phyloP scores from a whole-genome alignment of 2,888 invertebrate genomes.

The Uloborus plumipes region DNA sequence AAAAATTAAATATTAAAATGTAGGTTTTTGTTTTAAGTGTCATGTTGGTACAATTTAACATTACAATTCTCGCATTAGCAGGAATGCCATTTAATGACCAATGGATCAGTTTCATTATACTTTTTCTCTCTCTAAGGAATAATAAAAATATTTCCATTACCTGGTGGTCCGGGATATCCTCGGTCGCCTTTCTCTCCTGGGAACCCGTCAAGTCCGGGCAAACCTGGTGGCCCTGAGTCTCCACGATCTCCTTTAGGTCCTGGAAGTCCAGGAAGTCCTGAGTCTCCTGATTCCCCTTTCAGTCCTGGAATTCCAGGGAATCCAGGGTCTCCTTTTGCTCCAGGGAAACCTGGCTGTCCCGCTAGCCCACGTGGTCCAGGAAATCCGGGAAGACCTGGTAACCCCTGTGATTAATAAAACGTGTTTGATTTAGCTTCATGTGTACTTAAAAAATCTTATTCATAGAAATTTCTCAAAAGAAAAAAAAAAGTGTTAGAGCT shows the following conservation, averaged over 20 bases:
- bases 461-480: too few species aligned
- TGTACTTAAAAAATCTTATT: too few species aligned
- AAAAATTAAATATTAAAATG: not conserved
- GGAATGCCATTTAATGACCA: too few species aligned
- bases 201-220: slow-evolving; percentile 68
- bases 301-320: slow-evolving; percentile 82
- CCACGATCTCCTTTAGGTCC: slow-evolving; percentile 78
- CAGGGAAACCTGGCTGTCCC: slow-evolving; percentile 80
- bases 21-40: too few species aligned
- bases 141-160: slow-evolving; percentile 23
- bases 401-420: slow-evolving; percentile 26
- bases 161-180: slow-evolving; percentile 81
- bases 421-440: not conserved
- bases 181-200: slow-evolving; percentile 68
- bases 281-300: slow-evolving; percentile 73
- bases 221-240: slow-evolving; percentile 77
- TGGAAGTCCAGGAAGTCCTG: slow-evolving; percentile 68
- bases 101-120: not conserved
- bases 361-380: slow-evolving; percentile 68
- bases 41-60: too few species aligned
- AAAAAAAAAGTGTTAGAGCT: too few species aligned
- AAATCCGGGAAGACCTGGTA: slow-evolving; percentile 49
- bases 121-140: not conserved
- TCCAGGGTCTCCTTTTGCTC: slow-evolving; percentile 85
- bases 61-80: too few species aligned